Base-by-base conservation (phyloP, 2,797 vertebrate genomes). In the Acanthopagrus latus region DNA sequence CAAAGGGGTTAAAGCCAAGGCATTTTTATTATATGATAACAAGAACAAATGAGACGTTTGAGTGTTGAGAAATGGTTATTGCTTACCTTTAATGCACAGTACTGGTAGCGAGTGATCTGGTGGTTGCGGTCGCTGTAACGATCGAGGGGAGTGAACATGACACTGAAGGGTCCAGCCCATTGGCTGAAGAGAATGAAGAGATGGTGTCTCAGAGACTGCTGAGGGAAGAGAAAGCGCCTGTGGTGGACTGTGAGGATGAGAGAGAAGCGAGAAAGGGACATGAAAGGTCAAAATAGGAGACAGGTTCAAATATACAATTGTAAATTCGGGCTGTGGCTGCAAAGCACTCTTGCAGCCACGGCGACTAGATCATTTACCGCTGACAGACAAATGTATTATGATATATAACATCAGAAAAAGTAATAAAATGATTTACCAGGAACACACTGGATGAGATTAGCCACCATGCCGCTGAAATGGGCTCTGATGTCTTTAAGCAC, bases 131-230 rank as follows among this genome's bases (percentile, higher is more conserved):
- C 98, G 57, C 98, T 99, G 90, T 99, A 99, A 33, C 98, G 97
- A 73, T 99, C 98, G 67, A 99, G 93, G 1, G 98, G 98, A 0
- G 98, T 99, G 85, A 99, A 99, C 98, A 99, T 99, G 76, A 99
- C 97, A 80, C 98, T 99, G 95, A 99, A 99, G 55, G 98, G 98
- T 64, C 98, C 98, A 0, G 98, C 98, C 98, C 98, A 99, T 69
- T 99, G 98, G 90, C 98, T 99, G 91, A 99, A 99, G 78, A 99
- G 95, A 86, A 99, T 99, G 95, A 99, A 99, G 73, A 99, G 97
- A 83, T 99, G 98, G 87, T 99, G 98, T 71, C 98, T 95, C 89
- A 99, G 89, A 81, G 98, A 99, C 93, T 99, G 98, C 76, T 99
- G 98, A 78, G 98, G 97, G 91, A 99, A 99, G 64, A 99, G 97